Evolutionary conservation across 2,797 vertebrate genomes (phyloP).

Genomic region (Sarcoramphus papa): DNA sequence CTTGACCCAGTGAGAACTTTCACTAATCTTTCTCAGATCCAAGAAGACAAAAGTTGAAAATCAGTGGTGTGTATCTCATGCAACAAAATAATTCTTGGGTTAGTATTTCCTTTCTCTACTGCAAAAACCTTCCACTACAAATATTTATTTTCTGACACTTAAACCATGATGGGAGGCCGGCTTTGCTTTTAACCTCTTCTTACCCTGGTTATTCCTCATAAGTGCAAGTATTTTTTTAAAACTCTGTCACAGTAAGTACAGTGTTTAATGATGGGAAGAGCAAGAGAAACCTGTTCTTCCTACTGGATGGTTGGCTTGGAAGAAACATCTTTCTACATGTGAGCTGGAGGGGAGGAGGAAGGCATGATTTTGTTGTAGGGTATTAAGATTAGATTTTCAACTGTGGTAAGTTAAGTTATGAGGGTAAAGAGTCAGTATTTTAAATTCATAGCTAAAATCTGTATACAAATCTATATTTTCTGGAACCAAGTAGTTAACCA

Average conservation of each 20-base stretch:
- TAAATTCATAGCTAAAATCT: neutral
- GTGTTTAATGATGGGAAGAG: neutral
- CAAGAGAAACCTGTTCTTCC: constrained; percentile 14
- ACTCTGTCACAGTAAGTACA: neutral
- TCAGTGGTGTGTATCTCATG: neutral
- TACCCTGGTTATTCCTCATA: neutral
- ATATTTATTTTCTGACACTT: neutral
- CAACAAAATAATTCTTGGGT: neutral
- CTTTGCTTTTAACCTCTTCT: neutral
- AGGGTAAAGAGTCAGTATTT: neutral
- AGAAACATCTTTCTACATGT: neutral
- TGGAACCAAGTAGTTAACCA: neutral
- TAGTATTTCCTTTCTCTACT: neutral
- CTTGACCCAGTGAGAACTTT: neutral
- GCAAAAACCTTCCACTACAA: neutral
- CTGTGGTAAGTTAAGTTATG: neutral
- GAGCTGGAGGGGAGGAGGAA: neutral
- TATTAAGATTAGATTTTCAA: neutral
- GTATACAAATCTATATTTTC: neutral
- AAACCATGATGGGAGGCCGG: neutral
- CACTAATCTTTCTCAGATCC: neutral
- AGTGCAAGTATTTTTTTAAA: neutral
- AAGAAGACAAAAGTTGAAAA: neutral
- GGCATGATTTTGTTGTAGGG: neutral
- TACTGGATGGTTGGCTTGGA: neutral